Percentiles rank a stretch among this genome's conserved stretches.
phyloP scores from a whole-genome alignment of 1,140 invertebrate species.

The Meloidogyne hapla region DNA sequence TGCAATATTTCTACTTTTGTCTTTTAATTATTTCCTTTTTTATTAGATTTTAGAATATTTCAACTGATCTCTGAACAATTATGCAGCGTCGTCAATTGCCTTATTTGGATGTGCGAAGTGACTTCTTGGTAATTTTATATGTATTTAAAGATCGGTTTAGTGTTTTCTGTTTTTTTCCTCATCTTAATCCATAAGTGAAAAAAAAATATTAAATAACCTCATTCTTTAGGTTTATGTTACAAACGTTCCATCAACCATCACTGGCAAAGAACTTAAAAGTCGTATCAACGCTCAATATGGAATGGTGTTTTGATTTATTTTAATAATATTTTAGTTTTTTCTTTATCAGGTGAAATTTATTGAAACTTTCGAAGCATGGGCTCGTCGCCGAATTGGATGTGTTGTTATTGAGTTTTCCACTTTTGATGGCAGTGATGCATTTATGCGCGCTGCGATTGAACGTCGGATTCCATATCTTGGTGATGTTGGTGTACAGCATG shows the following conservation, averaged over 20 bases:
- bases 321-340: not conserved
- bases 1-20: not conserved
- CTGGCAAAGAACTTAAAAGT: conserved; percentile 4
- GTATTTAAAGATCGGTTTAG: not conserved
- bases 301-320: not conserved
- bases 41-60: not conserved
- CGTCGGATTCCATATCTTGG: conserved; percentile 4
- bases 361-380: conserved; percentile 20
- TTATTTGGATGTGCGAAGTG: not conserved
- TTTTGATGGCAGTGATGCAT: not conserved
- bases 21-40: not conserved
- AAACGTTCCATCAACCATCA: conserved; percentile 4
- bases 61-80: not conserved
- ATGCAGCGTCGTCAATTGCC: conserved; percentile 1
- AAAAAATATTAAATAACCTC: no score
- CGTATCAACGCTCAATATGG: conserved; percentile 8
- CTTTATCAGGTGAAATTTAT: conserved; percentile 3
- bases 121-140: not conserved
- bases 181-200: no score
- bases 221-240: conserved; percentile 12
- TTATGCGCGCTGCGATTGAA: not conserved
- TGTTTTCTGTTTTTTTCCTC: no score
- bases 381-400: not conserved
- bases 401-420: conserved; percentile 6
- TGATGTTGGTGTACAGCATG: not conserved